These are phyloP conservation scores for Chionoecetes opilio DNA, from an alignment of 1,140 invertebrate species.

Conservation along the genomic window DNA sequence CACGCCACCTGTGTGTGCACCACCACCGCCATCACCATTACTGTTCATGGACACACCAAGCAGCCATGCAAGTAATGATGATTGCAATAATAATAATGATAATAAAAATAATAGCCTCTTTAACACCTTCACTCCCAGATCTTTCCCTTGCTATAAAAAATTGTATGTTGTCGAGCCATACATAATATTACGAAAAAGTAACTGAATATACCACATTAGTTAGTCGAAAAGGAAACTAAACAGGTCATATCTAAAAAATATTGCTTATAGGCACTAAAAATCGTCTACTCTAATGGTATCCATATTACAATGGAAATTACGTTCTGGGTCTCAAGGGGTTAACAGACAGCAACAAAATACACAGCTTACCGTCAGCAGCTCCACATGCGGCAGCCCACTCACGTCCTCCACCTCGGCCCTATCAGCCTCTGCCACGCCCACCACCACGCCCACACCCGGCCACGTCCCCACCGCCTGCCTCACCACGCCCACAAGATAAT, in stretches of 20 bases:
- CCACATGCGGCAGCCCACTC: constrained; percentile 33
- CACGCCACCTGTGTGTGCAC: constrained; percentile 64
- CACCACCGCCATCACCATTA: neutral
- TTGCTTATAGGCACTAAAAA: too few species aligned
- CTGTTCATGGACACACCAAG: too few species aligned
- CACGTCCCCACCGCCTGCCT: constrained; percentile 63
- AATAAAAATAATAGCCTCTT: neutral
- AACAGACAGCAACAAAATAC: neutral
- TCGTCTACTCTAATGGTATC: neutral
- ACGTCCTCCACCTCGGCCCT: constrained; percentile 67
- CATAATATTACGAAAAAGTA: too few species aligned
- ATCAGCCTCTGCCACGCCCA: constrained; percentile 62
- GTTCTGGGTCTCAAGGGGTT: too few species aligned
- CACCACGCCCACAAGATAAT: constrained; percentile 33
- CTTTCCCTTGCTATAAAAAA: too few species aligned
- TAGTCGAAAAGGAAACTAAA: too few species aligned
- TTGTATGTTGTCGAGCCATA: too few species aligned
- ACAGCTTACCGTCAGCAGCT: constrained; percentile 45
- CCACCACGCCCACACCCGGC: constrained; percentile 56
- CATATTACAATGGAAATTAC: too few species aligned
- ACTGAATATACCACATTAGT: too few species aligned
- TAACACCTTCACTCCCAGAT: too few species aligned
- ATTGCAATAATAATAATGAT: constrained; percentile 29
- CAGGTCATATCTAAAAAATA: too few species aligned
- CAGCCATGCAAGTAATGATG: neutral